These are phyloP conservation scores for Crotalus tigris DNA, from an alignment of 2,113 vertebrate species.

Conservation along the genomic window DNA sequence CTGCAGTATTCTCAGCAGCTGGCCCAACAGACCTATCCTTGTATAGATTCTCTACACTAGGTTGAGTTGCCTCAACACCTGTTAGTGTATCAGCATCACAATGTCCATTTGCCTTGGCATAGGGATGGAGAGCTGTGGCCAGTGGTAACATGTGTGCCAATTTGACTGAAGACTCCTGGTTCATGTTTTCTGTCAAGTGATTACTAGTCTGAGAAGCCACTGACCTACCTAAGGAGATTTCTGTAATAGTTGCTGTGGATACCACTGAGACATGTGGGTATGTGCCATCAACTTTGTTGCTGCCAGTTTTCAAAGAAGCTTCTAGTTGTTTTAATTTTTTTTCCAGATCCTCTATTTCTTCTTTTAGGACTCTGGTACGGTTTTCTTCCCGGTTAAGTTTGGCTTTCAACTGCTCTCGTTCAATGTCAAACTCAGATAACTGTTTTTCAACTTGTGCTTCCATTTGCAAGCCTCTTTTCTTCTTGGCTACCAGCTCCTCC, in stretches of 20 bases:
- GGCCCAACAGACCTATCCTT: conserved; percentile 59
- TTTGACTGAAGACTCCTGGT: conserved; percentile 31
- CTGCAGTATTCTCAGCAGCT: conserved; percentile 66
- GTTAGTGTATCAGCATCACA: conserved; percentile 54
- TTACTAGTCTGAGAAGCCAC: conserved; percentile 79
- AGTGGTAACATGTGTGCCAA: not conserved
- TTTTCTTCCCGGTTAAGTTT: conserved; percentile 85
- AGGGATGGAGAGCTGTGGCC: conserved; percentile 47
- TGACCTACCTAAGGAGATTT: conserved; percentile 52
- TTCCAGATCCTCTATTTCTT: conserved; percentile 80
- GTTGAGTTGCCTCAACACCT: conserved; percentile 26
- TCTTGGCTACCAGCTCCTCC: conserved; percentile 78
- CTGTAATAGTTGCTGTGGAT: conserved; percentile 58
- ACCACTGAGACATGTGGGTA: conserved; percentile 21
- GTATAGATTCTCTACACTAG: conserved; percentile 58
- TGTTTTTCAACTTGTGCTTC: conserved; percentile 86
- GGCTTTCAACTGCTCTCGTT: conserved; percentile 83
- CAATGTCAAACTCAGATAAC: conserved; percentile 85
- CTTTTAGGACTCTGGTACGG: conserved; percentile 79
- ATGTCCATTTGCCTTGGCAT: conserved; percentile 83
- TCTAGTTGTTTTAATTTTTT: conserved; percentile 73
- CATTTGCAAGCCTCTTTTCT: conserved; percentile 73
- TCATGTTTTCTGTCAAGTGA: conserved; percentile 58
- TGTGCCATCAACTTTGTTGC: not conserved
- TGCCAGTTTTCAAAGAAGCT: conserved; percentile 47